Conservation (phyloP, 1,140 invertebrate species). For the Orchesella cincta region DNA sequence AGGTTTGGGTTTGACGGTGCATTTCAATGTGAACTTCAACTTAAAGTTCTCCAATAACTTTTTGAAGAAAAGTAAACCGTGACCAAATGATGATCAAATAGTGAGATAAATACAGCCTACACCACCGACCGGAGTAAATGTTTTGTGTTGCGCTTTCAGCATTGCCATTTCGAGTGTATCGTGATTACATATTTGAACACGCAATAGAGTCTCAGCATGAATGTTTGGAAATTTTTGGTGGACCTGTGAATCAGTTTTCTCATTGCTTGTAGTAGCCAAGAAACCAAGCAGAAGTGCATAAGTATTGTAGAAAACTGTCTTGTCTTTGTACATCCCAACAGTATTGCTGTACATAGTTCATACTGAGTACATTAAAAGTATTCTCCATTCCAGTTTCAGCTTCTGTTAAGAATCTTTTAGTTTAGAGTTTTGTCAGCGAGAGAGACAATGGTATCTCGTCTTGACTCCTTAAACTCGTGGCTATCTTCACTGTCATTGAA, state of each 20-base stretch:
- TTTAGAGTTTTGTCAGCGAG: not conserved
- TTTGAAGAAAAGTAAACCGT: not conserved
- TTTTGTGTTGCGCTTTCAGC: too few species aligned
- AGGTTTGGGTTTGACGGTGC: too few species aligned
- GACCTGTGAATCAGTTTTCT: too few species aligned
- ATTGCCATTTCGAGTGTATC: too few species aligned
- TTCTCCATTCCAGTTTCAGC: not conserved
- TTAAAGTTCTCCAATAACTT: not conserved
- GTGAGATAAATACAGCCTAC: not conserved
- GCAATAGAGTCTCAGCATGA: not conserved
- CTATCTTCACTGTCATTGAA: conserved; percentile 48
- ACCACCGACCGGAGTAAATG: not conserved
- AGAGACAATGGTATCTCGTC: conserved; percentile 45
- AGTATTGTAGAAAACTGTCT: too few species aligned
- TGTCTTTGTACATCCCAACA: too few species aligned
- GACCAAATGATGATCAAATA: conserved; percentile 9
- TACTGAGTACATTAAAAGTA: too few species aligned
- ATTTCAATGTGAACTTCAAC: too few species aligned
- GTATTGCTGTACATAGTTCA: too few species aligned
- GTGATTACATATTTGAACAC: not conserved
- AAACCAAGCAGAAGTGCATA: too few species aligned
- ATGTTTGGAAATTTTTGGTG: not conserved
- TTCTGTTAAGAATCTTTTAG: not conserved
- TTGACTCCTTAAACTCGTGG: conserved; percentile 50
- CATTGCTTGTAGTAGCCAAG: too few species aligned